Base-by-base conservation (phyloP, 2,797 vertebrate species). In the Gymnoscopelus microlampas region DNA sequence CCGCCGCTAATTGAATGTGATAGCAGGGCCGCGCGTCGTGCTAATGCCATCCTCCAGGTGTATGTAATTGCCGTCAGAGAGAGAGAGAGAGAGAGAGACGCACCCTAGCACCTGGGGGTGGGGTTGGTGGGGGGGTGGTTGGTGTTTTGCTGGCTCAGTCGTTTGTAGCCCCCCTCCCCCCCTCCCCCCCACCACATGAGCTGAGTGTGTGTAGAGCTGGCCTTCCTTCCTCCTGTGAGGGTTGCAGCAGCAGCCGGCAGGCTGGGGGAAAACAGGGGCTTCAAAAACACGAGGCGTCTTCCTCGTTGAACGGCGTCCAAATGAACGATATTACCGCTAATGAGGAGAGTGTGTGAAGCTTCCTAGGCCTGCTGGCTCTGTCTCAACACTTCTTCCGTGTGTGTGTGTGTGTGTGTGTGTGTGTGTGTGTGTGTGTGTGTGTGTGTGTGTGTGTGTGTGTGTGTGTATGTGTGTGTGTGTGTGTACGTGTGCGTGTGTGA, bases 1-100 rank as follows among this genome's bases (percentile, higher is more conserved):
- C 68, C 55, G 77, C 26, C 74, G 44, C 81, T 92, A 93, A 94
- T 92, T 92, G 88, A 92, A 92, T 89, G 82, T 80, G 91, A 90
- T 89, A 76, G 86, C 56, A 68, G 82, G 39, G 39, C 39, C 39
- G 39, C 39, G 7, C 7, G 79, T 75, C 60, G 73, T 13, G 44
- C 48, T 44, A 71, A 35, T 35, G 79, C 82, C 92, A 83, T 87
- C 87, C 84, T 88, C 76, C 76, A 78, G 77, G 82, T 86, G 83
- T 91, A 91, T 86, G 83, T 91, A 91, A 92, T 91, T 92, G 90
- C 88, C 89, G 89, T 86, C 82, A 56, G 54, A 53, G 58, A 32
- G 54, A 57, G 55, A 57, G 55, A 57, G 23, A 32, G 55, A 57
- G 55, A 57, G 24, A 57, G 55, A 54, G 58, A 23, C 9, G 39